Conservation (phyloP, 1,140 invertebrate species). For the Monomorium pharaonis region DNA sequence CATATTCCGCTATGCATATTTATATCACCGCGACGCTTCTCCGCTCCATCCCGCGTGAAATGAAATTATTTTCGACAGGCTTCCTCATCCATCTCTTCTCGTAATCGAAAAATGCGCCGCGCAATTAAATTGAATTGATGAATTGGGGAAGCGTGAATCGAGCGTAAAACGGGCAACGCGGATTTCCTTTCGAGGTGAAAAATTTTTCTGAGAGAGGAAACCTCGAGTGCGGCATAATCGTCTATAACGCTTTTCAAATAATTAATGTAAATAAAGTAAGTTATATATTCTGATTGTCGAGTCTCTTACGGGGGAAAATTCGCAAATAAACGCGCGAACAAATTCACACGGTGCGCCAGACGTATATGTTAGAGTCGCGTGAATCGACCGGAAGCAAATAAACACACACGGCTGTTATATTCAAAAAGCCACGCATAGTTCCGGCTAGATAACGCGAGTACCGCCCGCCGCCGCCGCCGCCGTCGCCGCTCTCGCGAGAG, state of each 20-base stretch:
- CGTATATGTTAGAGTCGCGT: not conserved
- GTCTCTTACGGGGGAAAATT: no score
- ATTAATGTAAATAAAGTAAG: no score
- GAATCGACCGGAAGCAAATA: not conserved
- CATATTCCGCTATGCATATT: not conserved
- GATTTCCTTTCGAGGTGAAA: not conserved
- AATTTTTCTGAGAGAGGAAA: not conserved
- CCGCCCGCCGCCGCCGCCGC: no score
- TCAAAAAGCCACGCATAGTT: conserved; percentile 10
- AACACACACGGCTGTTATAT: not conserved
- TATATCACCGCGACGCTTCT: not conserved
- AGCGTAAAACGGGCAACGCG: no score
- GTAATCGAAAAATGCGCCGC: not conserved
- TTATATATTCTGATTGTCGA: no score
- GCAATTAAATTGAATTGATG: not conserved
- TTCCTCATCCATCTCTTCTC: not conserved
- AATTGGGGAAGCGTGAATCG: not conserved
- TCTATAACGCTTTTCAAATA: no score
- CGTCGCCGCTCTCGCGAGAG: not conserved
- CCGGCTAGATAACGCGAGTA: conserved; percentile 5
- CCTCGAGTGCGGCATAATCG: not conserved
- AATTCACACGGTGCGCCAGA: no score
- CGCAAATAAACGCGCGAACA: not conserved
- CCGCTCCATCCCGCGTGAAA: not conserved
- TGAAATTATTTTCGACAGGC: not conserved